Conservation (phyloP, 2,113 vertebrate species). For the Gyps fulvus region DNA sequence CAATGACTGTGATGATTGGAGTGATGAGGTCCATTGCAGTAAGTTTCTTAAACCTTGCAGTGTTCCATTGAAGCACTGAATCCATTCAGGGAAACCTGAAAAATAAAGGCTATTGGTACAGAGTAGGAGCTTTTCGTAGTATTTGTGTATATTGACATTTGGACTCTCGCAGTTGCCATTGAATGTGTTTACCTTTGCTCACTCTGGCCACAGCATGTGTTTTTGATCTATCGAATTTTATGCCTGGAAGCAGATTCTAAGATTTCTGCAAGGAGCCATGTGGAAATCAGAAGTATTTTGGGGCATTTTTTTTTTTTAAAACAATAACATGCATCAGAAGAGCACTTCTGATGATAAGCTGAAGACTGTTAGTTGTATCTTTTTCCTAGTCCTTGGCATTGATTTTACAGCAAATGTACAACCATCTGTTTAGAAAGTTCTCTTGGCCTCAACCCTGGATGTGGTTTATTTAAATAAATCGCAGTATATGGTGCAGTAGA, state of each 20-base stretch:
- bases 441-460: not conserved
- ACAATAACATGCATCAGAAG: not conserved
- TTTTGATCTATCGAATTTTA: not conserved
- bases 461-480: not conserved
- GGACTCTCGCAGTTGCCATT: not conserved
- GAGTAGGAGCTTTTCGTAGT: not conserved
- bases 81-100: not conserved
- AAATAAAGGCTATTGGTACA: not conserved
- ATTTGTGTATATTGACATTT: not conserved
- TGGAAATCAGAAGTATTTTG: not conserved
- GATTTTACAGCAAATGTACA: not conserved
- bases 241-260: not conserved
- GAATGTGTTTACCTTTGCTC: not conserved
- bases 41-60: constrained; percentile 34
- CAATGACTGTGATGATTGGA: constrained; percentile 97
- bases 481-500: not conserved
- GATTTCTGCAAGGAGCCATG: not conserved
- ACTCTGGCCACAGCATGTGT: not conserved
- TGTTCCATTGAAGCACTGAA: not conserved
- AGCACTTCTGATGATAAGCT: not conserved
- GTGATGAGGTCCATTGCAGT: constrained; percentile 91
- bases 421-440: not conserved
- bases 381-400: not conserved
- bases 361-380: not conserved
- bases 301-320: not conserved